Percentiles rank a stretch among this genome's conserved stretches.
These are phyloP conservation scores for Holacanthella duospinosa DNA, from an alignment of 2,888 invertebrate species.

Conservation along the genomic window DNA sequence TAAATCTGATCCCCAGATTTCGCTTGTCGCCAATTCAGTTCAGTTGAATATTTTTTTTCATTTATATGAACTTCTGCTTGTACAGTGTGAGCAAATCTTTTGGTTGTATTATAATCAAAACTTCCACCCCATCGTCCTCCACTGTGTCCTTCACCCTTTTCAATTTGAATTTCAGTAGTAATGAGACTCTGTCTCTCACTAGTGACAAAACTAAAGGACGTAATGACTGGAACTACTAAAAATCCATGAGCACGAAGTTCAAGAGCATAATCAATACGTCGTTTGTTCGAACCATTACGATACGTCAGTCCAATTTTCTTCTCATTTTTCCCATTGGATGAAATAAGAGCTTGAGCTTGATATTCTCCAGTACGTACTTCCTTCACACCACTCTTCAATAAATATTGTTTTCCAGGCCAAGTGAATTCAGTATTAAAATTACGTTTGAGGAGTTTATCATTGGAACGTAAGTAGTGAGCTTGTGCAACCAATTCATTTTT, in stretches of 20 bases:
- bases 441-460: conserved; percentile 21
- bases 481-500: conserved; percentile 27
- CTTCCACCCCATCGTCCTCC: conserved; percentile 30
- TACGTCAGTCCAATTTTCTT: conserved; percentile 34
- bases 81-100: conserved; percentile 26
- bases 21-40: conserved; percentile 18
- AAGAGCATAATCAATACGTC: conserved; percentile 30
- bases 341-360: conserved; percentile 27
- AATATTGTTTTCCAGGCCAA: conserved; percentile 29
- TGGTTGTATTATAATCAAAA: conserved; percentile 31
- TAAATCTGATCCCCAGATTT: conserved; percentile 21
- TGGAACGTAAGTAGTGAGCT: conserved; percentile 20
- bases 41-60: conserved; percentile 34
- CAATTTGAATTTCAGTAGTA: conserved; percentile 30
- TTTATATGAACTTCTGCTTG: conserved; percentile 35
- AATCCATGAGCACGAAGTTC: conserved; percentile 30
- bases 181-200: conserved; percentile 31
- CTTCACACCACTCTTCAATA: conserved; percentile 18
- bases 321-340: conserved; percentile 25
- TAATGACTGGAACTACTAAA: conserved; percentile 26
- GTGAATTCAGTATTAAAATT: conserved; percentile 19
- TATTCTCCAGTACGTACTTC: conserved; percentile 32
- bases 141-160: conserved; percentile 24
- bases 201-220: conserved; percentile 25
- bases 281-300: conserved; percentile 30